Evolutionary conservation across 23 tunicate species (phyloP).

Genomic region (Diplosoma virens): DNA sequence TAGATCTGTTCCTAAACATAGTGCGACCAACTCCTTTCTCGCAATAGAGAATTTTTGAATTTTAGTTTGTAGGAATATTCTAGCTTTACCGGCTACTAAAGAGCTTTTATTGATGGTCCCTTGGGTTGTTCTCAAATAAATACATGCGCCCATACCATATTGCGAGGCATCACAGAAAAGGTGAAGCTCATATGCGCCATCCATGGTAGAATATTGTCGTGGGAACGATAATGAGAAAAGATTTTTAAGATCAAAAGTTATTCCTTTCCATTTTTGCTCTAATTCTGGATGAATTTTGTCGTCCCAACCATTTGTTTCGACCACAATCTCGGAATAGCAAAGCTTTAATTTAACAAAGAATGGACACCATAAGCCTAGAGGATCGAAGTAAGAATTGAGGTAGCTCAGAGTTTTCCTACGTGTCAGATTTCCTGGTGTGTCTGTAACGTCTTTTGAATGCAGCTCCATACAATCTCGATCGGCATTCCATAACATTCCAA

Average conservation of each 20-base stretch:
- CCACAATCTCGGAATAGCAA: slow-evolving; percentile 5
- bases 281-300: background rate
- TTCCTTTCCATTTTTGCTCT: background rate
- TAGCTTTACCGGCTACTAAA: background rate
- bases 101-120: background rate
- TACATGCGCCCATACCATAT: slow-evolving; percentile 3
- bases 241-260: background rate
- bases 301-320: background rate
- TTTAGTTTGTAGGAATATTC: background rate
- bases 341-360: slow-evolving; percentile 3
- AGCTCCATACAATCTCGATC: background rate
- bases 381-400: background rate
- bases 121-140: background rate
- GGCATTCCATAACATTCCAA: background rate
- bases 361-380: slow-evolving; percentile 1
- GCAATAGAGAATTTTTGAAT: slow-evolving; percentile 1
- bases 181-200: background rate
- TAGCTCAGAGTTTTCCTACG: background rate
- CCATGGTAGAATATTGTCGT: background rate
- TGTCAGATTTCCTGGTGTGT: background rate
- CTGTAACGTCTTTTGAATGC: background rate
- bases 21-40: background rate
- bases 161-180: slow-evolving; percentile 3
- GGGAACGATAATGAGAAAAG: background rate
- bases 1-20: slow-evolving; percentile 4